Evolutionary conservation across 2,888 invertebrate species (phyloP), one percentile per base, ranked within the genome.

Genomic region (Noctua fimbriata): DNA sequence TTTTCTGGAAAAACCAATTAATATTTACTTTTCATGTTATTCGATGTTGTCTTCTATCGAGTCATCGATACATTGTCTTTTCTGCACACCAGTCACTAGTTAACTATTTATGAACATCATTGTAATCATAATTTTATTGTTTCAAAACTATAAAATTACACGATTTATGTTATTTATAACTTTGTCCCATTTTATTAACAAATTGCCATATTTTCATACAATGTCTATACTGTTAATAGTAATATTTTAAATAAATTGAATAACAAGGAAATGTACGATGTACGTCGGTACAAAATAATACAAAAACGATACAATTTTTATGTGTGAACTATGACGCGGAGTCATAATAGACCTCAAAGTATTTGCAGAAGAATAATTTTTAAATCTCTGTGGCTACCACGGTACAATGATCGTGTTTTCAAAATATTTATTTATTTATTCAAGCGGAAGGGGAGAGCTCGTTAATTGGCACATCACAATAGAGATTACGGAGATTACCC

Each of bases 381-480:
- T 88, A 81, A 84, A 78, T 83, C 87, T 90, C 90, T 89, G 58
- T 76, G 88, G 92, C 92, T 90, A 88, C 32, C 79, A 88, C 84
- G 89, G 86, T 88, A 88, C 89, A 87, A 73, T 81, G 89, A 84
- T 83, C 47, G 91, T 92, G 92, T 93, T 94, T 94, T 93, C 89
- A 93, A 92, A 93, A 95, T 95, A 95, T 95, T 94, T 95, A 95
- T 95, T 94, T 95, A 95, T 95, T 95, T 95, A 95, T 95, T 95
- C 94, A 94, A 93, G 94, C 96, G 96, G 96, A 96, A 96, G 96
- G 96, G 96, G 95, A 95, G 96, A 95, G 76, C 94, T 90, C 92
- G 66, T 94, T 97, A 97, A 97, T 97, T 97, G 96, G 96, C 95
- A 91, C 93, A 90, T 91, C 91, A 97, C 96, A 97, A 96, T 96